Conservation (phyloP, 2,797 vertebrate genomes). For the Lophotriccus pileatus region DNA sequence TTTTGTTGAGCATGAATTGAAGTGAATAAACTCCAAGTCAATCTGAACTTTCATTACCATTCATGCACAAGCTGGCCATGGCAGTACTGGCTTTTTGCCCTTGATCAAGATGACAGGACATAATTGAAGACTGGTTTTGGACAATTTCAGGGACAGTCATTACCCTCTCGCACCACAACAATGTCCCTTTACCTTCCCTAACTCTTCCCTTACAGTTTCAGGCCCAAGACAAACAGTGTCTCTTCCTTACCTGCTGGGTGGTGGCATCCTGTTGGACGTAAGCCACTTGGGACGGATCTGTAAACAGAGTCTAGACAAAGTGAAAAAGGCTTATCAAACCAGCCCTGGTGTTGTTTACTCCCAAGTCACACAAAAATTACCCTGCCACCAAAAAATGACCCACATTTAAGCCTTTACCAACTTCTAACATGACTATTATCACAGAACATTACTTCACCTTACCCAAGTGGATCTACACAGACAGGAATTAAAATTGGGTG, state of each 20-base stretch:
- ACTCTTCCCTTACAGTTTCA: background rate
- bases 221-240: background rate
- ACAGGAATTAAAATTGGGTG: background rate
- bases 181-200: background rate
- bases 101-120: background rate
- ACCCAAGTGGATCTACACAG: background rate
- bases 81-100: background rate
- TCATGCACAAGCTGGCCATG: background rate
- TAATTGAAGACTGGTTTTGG: background rate
- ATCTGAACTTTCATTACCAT: background rate
- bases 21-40: background rate
- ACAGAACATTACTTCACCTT: background rate
- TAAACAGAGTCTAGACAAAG: slow-evolving; percentile 86
- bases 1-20: background rate
- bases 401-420: background rate
- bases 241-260: slow-evolving; percentile 87
- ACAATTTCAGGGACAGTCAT: background rate
- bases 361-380: background rate
- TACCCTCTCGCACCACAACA: background rate
- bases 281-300: slow-evolving; percentile 94
- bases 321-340: slow-evolving; percentile 49
- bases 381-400: background rate
- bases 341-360: background rate
- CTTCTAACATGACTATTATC: background rate
- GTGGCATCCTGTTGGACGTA: slow-evolving; percentile 97